A percentile compares a stretch with the other conserved stretches of the same genome.
phyloP scores from a whole-genome alignment of 2,888 invertebrate genomes.

The Disparrhopalites patrizii region DNA sequence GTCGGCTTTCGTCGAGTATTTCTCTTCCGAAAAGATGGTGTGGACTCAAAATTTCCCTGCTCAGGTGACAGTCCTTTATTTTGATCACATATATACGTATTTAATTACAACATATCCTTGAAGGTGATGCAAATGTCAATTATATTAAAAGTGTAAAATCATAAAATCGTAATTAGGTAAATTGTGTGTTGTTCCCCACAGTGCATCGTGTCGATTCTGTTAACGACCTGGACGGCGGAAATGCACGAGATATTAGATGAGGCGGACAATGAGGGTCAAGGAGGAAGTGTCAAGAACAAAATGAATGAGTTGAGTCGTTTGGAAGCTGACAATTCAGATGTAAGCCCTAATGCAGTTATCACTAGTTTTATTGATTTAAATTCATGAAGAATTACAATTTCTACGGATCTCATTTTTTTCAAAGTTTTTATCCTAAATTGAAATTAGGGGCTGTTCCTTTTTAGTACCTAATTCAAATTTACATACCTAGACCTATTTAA shows the following conservation, averaged over 20 bases:
- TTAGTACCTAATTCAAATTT: too few species aligned
- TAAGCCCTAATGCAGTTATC: too few species aligned
- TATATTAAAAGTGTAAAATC: background rate
- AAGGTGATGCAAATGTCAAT: too few species aligned
- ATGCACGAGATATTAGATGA: slow-evolving; percentile 67
- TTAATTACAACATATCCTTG: too few species aligned
- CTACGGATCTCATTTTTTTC: too few species aligned
- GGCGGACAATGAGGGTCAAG: too few species aligned
- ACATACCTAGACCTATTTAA: too few species aligned
- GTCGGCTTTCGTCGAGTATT: slow-evolving; percentile 65
- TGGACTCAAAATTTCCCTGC: slow-evolving; percentile 73
- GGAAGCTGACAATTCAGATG: slow-evolving; percentile 64
- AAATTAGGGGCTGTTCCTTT: too few species aligned
- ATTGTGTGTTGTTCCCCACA: too few species aligned
- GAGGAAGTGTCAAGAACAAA: slow-evolving; percentile 55
- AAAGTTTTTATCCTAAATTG: too few species aligned
- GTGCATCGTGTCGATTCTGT: slow-evolving; percentile 77
- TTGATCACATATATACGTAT: slow-evolving; percentile 43
- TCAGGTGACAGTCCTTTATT: slow-evolving; percentile 57
- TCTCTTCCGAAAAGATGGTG: slow-evolving; percentile 60
- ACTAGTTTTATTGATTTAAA: too few species aligned
- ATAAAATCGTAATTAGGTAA: background rate
- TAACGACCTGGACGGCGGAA: slow-evolving; percentile 81
- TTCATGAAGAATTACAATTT: too few species aligned
- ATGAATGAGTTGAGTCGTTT: slow-evolving; percentile 61